Evolutionary conservation across 2,797 vertebrate genomes (phyloP).

Genomic region (Bradypodion pumilum): DNA sequence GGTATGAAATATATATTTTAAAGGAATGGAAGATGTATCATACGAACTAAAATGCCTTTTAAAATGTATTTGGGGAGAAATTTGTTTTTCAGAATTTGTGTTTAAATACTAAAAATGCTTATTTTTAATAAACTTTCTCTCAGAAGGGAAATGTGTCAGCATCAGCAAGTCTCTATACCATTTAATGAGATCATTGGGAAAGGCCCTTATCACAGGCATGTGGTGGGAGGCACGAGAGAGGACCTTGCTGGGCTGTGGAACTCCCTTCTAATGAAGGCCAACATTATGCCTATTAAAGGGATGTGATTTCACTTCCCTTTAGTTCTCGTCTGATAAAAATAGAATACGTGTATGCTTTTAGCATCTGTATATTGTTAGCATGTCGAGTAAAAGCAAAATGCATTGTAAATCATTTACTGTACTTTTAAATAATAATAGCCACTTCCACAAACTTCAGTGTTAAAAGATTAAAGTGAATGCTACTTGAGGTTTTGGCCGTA

Average conservation of each 20-base stretch:
- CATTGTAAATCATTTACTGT: not conserved
- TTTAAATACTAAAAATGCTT: too few species aligned
- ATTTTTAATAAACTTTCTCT: too few species aligned
- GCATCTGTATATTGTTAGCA: not conserved
- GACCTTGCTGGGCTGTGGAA: too few species aligned
- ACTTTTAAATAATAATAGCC: not conserved
- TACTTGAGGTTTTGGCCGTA: not conserved
- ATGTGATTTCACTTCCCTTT: not conserved
- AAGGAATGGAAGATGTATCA: too few species aligned
- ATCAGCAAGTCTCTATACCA: too few species aligned
- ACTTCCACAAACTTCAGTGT: not conserved
- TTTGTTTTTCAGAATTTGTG: not conserved
- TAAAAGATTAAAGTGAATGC: conserved; percentile 13
- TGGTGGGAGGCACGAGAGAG: too few species aligned
- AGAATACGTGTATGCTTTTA: not conserved
- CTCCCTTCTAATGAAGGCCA: too few species aligned
- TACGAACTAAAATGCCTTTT: not conserved
- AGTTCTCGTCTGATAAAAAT: not conserved
- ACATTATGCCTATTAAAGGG: not conserved
- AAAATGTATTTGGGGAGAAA: not conserved
- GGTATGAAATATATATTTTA: not conserved
- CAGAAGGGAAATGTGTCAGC: too few species aligned
- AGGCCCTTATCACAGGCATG: too few species aligned
- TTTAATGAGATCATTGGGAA: too few species aligned
- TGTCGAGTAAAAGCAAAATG: not conserved